Conservation (phyloP, 2,888 invertebrate genomes). For the Phalangium opilio region DNA sequence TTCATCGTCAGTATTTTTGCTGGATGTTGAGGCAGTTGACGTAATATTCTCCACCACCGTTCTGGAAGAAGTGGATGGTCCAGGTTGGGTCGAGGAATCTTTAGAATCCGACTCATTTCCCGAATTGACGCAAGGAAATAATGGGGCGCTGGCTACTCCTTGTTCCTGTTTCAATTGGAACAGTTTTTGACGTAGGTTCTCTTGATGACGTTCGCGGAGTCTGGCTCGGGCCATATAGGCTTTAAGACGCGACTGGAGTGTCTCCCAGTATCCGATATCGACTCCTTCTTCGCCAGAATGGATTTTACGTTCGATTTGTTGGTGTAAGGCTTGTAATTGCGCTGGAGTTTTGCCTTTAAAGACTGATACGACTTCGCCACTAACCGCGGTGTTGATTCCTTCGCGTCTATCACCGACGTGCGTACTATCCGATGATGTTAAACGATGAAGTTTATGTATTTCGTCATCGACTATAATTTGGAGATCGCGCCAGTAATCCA, state of each 20-base stretch:
- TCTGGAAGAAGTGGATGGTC: slow-evolving; percentile 1
- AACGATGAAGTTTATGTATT: slow-evolving; percentile 50
- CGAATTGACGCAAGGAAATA: slow-evolving; percentile 27
- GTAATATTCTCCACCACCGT: slow-evolving; percentile 1
- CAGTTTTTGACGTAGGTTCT: slow-evolving; percentile 70
- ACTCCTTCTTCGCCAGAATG: slow-evolving; percentile 68
- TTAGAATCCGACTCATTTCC: not conserved
- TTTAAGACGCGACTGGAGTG: slow-evolving; percentile 81
- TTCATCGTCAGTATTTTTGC: not conserved
- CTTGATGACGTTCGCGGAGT: slow-evolving; percentile 79
- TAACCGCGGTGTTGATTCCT: slow-evolving; percentile 80
- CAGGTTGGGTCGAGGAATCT: not conserved
- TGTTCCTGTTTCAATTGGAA: slow-evolving; percentile 67
- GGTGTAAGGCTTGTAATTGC: slow-evolving; percentile 66
- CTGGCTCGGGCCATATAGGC: slow-evolving; percentile 88
- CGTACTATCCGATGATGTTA: slow-evolving; percentile 12
- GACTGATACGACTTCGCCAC: slow-evolving; percentile 68
- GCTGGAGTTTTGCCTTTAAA: slow-evolving; percentile 84
- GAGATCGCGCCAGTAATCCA: slow-evolving; percentile 90
- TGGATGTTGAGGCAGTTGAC: slow-evolving; percentile 6
- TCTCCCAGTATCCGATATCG: slow-evolving; percentile 97
- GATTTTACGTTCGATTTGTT: slow-evolving; percentile 73
- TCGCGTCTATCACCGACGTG: slow-evolving; percentile 41
- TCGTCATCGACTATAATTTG: slow-evolving; percentile 89
- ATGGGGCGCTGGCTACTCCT: slow-evolving; percentile 23